phyloP scores from a whole-genome alignment of 2,113 vertebrate genomes.

The Seriola rivoliana region DNA sequence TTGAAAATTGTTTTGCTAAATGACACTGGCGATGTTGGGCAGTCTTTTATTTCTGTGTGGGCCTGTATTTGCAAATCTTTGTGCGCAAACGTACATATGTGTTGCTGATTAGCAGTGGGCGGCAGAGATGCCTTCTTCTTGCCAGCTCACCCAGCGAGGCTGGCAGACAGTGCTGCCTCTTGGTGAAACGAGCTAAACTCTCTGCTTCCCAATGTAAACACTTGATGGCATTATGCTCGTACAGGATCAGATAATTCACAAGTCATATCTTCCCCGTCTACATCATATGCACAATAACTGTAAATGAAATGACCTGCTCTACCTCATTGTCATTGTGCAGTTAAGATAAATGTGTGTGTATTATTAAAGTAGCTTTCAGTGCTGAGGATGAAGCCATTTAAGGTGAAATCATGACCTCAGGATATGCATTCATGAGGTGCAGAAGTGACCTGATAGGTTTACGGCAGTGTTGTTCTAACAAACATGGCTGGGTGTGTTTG shows the following conservation, averaged over 20 bases:
- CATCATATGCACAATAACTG: not conserved
- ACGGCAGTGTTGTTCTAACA: not conserved
- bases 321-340: not conserved
- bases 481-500: too few relatives aligned
- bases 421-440: not conserved
- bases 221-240: conserved; percentile 57
- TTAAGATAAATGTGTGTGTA: not conserved
- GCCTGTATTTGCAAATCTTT: conserved; percentile 52
- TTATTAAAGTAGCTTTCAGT: not conserved
- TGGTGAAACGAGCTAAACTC: conserved; percentile 59
- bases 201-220: conserved; percentile 63
- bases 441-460: too few relatives aligned
- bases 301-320: not conserved
- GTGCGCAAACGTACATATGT: conserved; percentile 57
- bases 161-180: conserved; percentile 62
- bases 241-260: conserved; percentile 45
- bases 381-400: not conserved
- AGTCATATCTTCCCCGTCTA: not conserved
- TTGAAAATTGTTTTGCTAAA: conserved; percentile 3
- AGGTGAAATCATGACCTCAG: not conserved
- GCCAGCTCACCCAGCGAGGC: conserved; percentile 57
- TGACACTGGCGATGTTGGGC: conserved; percentile 5
- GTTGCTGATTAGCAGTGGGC: conserved; percentile 54
- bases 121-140: conserved; percentile 33
- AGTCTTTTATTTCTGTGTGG: conserved; percentile 45